Percentiles rank a stretch among this genome's conserved stretches.
phyloP scores from a whole-genome alignment of 2,888 invertebrate genomes.

The Trachelus tabidus region DNA sequence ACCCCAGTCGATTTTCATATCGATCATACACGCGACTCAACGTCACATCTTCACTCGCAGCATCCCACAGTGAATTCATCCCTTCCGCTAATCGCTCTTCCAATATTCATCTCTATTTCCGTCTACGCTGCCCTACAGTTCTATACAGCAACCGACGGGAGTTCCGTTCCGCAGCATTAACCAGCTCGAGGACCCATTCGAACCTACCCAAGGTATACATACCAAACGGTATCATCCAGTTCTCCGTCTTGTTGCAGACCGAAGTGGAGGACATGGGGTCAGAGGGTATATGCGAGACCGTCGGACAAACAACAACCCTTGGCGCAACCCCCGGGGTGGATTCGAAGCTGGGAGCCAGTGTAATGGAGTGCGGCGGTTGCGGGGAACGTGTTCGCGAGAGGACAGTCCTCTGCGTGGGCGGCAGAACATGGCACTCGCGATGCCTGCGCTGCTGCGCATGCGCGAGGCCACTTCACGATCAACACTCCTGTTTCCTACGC shows the following conservation, averaged over 20 bases:
- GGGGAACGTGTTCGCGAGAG: conserved; percentile 22
- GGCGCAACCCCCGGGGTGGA: conserved; percentile 8
- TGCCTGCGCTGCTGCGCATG: conserved; percentile 91
- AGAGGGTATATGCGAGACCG: conserved; percentile 51
- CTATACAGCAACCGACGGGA: conserved; percentile 13
- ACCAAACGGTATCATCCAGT: background rate
- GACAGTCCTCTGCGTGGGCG: conserved; percentile 72
- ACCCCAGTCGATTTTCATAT: background rate
- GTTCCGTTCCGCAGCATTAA: conserved; percentile 34
- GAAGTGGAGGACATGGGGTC: conserved; percentile 56
- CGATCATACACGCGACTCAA: background rate
- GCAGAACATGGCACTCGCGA: conserved; percentile 86
- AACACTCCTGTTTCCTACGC: conserved; percentile 89
- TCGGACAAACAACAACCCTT: conserved; percentile 18
- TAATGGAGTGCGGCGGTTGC: conserved; percentile 38
- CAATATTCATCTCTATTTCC: background rate
- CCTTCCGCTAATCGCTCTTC: background rate
- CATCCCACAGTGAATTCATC: background rate
- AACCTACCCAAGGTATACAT: background rate
- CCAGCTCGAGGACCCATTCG: background rate
- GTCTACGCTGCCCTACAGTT: background rate
- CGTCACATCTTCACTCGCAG: too few species aligned
- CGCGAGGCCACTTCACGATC: conserved; percentile 84
- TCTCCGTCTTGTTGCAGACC: conserved; percentile 41
- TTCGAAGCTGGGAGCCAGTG: conserved; percentile 11